These are phyloP conservation scores for Tylochromis polylepis DNA, from an alignment of 2,113 vertebrate species.

Conservation along the genomic window DNA sequence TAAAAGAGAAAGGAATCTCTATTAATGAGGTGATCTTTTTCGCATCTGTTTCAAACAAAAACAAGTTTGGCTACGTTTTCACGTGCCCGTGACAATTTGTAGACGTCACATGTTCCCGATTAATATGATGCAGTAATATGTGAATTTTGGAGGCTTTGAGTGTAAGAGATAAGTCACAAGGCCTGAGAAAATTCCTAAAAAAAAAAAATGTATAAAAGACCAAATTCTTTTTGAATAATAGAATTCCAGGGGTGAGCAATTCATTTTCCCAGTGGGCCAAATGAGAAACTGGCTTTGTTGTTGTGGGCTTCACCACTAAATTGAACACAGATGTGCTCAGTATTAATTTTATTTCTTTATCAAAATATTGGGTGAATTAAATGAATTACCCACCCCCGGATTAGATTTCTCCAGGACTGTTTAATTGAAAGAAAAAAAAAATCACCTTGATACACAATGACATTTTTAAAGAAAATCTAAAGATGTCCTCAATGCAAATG, in stretches of 20 bases:
- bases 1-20: neutral
- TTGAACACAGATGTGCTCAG: neutral
- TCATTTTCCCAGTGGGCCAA: neutral
- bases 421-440: neutral
- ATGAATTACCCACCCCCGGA: rapidly evolving
- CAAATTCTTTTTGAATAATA: neutral
- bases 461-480: neutral
- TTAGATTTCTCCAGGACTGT: neutral
- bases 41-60: neutral
- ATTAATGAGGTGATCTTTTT: neutral
- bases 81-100: neutral
- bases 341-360: neutral
- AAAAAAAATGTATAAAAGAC: neutral
- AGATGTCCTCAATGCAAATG: neutral
- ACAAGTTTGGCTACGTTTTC: neutral
- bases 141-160: slow-evolving; percentile 1
- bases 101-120: neutral
- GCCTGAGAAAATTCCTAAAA: neutral
- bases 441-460: neutral
- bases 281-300: neutral
- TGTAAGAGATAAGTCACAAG: neutral
- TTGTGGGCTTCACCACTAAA: neutral
- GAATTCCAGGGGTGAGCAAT: neutral
- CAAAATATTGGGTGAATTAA: neutral
- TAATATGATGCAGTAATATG: neutral